A percentile compares a stretch with the other conserved stretches of the same genome.
Evolutionary conservation across 2,888 invertebrate species (phyloP).

Genomic region (Trachelus tabidus): DNA sequence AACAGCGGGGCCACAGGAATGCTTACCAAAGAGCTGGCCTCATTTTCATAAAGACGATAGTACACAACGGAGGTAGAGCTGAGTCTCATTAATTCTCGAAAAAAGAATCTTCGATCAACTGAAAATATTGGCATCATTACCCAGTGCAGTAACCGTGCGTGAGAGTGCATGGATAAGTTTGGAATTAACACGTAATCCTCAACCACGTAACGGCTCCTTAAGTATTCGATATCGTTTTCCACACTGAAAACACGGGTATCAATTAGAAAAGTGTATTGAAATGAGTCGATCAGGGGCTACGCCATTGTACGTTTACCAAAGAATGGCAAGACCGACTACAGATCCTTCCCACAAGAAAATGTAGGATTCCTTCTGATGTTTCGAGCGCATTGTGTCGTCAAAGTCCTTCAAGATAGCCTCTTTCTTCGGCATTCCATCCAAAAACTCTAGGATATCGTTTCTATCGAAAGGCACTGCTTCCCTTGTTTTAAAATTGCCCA

Average conservation of each 20-base stretch:
- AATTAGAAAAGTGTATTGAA: too few relatives aligned
- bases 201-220: slow-evolving; percentile 62
- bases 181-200: slow-evolving; percentile 56
- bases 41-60: slow-evolving; percentile 66
- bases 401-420: slow-evolving; percentile 40
- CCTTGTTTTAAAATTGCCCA: slow-evolving; percentile 39
- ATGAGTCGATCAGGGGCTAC: not conserved
- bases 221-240: slow-evolving; percentile 55
- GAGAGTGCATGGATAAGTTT: slow-evolving; percentile 50
- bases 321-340: slow-evolving; percentile 67
- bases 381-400: slow-evolving; percentile 46
- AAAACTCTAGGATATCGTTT: slow-evolving; percentile 35
- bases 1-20: not conserved
- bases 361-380: slow-evolving; percentile 51
- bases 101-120: slow-evolving; percentile 69
- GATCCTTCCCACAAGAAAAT: slow-evolving; percentile 64
- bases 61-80: slow-evolving; percentile 70
- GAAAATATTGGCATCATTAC: slow-evolving; percentile 73
- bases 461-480: slow-evolving; percentile 41
- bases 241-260: slow-evolving; percentile 41
- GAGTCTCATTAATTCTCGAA: slow-evolving; percentile 73
- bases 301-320: slow-evolving; percentile 62
- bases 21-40: slow-evolving; percentile 37
- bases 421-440: slow-evolving; percentile 35
- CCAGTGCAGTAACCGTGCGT: slow-evolving; percentile 65